A percentile compares a stretch with the other conserved stretches of the same genome.
phyloP scores from a whole-genome alignment of 2,888 invertebrate genomes.

The Toxonevra muliebris region DNA sequence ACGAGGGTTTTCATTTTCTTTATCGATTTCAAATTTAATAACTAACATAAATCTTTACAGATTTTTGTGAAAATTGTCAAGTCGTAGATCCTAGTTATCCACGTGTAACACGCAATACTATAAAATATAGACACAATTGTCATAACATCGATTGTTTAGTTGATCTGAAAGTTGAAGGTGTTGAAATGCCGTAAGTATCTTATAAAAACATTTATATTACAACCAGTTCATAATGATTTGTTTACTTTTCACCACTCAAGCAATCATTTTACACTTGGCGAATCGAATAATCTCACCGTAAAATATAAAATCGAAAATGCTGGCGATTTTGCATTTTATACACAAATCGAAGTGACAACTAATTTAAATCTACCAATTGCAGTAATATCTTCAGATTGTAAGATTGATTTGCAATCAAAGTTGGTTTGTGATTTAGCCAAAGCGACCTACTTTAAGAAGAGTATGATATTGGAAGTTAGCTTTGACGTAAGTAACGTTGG shows the following conservation, averaged over 20 bases:
- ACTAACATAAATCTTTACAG: constrained; percentile 22
- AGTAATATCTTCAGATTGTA: constrained; percentile 43
- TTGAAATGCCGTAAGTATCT: constrained; percentile 24
- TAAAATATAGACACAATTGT: constrained; percentile 27
- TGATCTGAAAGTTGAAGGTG: constrained; percentile 5
- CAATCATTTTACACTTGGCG: constrained; percentile 7
- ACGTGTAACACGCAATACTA: constrained; percentile 28
- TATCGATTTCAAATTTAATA: too few relatives aligned
- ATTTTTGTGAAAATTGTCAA: constrained; percentile 46
- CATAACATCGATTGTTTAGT: constrained; percentile 9
- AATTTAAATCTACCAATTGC: constrained; percentile 47
- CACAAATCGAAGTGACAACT: constrained; percentile 55
- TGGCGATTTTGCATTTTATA: constrained; percentile 62
- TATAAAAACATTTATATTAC: too few relatives aligned
- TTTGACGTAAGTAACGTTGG: constrained; percentile 22
- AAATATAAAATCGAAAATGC: constrained; percentile 51
- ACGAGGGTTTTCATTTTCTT: too few relatives aligned
- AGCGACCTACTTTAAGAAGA: constrained; percentile 32
- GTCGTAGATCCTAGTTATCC: constrained; percentile 40
- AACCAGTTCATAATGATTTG: not conserved
- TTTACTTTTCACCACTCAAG: not conserved
- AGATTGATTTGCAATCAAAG: constrained; percentile 20
- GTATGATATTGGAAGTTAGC: not conserved
- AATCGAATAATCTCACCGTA: constrained; percentile 17
- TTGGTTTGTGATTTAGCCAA: constrained; percentile 39